Conservation (phyloP, 2,888 invertebrate species). For the Athalia cordata region DNA sequence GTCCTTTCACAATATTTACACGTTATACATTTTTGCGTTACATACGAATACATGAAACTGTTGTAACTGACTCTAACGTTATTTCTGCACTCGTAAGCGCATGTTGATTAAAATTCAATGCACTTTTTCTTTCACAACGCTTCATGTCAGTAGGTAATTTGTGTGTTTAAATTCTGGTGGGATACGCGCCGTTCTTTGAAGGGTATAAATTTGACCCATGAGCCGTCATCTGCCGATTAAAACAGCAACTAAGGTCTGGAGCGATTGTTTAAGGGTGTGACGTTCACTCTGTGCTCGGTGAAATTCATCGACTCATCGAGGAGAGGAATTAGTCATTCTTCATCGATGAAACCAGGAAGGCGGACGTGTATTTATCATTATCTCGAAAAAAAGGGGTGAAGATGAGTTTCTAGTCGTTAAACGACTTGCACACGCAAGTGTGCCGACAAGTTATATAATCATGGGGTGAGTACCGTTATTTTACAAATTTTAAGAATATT, state of each 20-base stretch:
- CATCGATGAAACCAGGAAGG: conserved; percentile 68
- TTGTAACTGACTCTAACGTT: no score
- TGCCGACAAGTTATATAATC: conserved; percentile 78
- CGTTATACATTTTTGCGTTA: no score
- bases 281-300: conserved; percentile 15
- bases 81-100: no score
- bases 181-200: background rate
- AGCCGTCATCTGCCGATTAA: conserved; percentile 19
- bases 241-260: background rate
- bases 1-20: no score
- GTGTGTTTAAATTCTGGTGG: no score
- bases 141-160: no score
- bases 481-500: conserved; percentile 33
- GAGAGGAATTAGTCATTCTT: conserved; percentile 60
- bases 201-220: background rate
- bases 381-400: conserved; percentile 77
- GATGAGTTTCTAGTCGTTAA: conserved; percentile 85
- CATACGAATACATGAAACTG: no score
- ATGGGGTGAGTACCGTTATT: conserved; percentile 80
- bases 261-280: background rate
- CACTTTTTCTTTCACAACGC: no score
- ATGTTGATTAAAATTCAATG: no score
- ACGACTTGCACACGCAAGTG: conserved; percentile 83
- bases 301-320: conserved; percentile 36
- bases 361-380: conserved; percentile 72